These are phyloP conservation scores for Anoncus sp. DNA, from an alignment of 2,888 invertebrate genomes.

Conservation along the genomic window DNA sequence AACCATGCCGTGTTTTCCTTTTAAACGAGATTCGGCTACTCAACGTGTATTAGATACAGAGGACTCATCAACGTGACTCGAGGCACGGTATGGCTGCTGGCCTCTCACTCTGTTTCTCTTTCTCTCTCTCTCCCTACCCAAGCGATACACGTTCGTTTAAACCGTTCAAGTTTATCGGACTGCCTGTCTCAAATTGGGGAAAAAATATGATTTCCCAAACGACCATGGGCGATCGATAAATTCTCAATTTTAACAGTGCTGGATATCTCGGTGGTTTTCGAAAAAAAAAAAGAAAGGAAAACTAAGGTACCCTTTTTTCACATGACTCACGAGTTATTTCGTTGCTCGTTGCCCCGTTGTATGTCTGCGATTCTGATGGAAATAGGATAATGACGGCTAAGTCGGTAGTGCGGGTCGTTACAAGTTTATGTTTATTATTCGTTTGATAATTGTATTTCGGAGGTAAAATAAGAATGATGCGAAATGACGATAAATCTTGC, in stretches of 20 bases:
- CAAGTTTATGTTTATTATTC: too few species aligned
- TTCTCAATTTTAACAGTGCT: constrained; percentile 39
- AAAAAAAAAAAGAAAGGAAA: constrained; percentile 4
- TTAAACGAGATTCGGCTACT: constrained; percentile 45
- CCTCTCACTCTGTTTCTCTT: too few species aligned
- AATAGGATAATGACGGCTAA: neutral
- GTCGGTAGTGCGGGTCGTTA: neutral
- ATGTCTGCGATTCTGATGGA: constrained; percentile 8
- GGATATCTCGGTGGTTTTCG: neutral
- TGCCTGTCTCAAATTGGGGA: constrained; percentile 35
- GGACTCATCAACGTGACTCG: constrained; percentile 40
- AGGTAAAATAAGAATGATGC: too few species aligned
- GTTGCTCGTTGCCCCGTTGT: neutral
- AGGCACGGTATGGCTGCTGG: too few species aligned
- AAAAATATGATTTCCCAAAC: constrained; percentile 59
- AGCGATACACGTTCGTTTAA: constrained; percentile 18
- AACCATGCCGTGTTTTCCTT: constrained; percentile 41
- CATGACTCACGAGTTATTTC: constrained; percentile 30
- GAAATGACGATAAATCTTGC: too few species aligned
- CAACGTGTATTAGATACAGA: constrained; percentile 45
- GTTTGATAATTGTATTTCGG: too few species aligned
- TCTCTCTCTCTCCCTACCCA: too few species aligned
- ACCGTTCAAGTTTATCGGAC: constrained; percentile 52
- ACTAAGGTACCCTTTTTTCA: neutral
- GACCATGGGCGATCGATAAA: constrained; percentile 46